Base-by-base conservation (phyloP, 1,140 invertebrate genomes). In the Oppia nitens region DNA sequence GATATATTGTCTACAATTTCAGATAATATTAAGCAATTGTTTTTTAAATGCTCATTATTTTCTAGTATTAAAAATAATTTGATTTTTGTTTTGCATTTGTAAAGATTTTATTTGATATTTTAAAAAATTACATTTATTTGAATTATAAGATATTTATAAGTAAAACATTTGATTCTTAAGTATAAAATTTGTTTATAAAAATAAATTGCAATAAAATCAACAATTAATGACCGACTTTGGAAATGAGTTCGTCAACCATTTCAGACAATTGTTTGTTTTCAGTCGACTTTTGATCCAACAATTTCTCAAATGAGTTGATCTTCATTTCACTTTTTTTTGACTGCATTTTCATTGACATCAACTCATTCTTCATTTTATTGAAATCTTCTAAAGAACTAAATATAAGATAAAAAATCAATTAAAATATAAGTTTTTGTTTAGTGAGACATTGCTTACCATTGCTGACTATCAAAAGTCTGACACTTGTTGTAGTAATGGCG, bases 321-420 rank as follows among this genome's bases (percentile, higher is more conserved):
- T 79, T 79, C 49, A 86, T 76, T 67, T 86, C 83, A 66, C 81
- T 76, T 70, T 84, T 85, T 68, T 83, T 84, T 23, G 82, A 72
- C 71, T 82, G 80, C 26, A 83, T 83, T 70, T 81, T 81, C 57
- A 85, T 69, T 69, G 81, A 80, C 27, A 81, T 77, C 56, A 82
- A 76, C 67, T 86, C 83, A 47, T 77, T 73, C 65, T 81, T 74
- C 65, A 79, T 81, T 47, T 75, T 69, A 63, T 77, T 79, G 64
- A 77, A 76, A 20, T 81, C 72, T 47, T 75, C 74, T 64, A 83
- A 82, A 40, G 32, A 40, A 17, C 32, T 40, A 40, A 9, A 40
- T 9, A 17, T 6, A 17, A 40, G 32, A 40, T 17, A 40, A 40
- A 40, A 40, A 40, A 9, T 9, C 32, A 9, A 40, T 9, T 17